phyloP scores from a whole-genome alignment of 2,888 invertebrate genomes.

The Heterodera filipjevi region DNA sequence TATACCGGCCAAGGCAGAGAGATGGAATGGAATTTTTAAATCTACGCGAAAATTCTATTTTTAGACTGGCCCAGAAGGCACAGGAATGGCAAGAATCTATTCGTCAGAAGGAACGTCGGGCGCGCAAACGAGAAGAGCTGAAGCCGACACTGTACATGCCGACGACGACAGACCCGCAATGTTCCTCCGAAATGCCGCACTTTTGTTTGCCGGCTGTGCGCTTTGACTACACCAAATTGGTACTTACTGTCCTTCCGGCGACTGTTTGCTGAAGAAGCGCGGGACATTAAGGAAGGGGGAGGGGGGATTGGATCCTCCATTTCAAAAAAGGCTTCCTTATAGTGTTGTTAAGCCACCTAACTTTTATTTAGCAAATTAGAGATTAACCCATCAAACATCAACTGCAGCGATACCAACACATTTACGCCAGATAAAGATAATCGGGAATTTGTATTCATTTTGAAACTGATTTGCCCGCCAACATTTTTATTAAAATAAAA shows the following conservation, averaged over 20 bases:
- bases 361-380: no score
- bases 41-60: background rate
- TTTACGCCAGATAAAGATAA: no score
- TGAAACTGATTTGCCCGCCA: background rate
- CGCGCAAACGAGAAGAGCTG: conserved; percentile 15
- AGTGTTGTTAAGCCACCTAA: no score
- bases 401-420: no score
- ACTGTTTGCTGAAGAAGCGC: no score
- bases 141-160: conserved; percentile 10
- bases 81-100: conserved; percentile 48
- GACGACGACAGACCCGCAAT: background rate
- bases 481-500: no score
- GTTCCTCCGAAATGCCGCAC: background rate
- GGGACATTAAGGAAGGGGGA: no score
- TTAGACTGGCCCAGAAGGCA: conserved; percentile 49
- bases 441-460: background rate
- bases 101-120: conserved; percentile 41
- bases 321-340: no score
- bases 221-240: conserved; percentile 6
- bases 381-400: no score
- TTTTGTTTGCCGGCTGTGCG: background rate
- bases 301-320: no score
- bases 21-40: background rate
- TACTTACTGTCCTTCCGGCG: background rate
- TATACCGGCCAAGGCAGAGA: no score